Evolutionary conservation across 2,888 invertebrate species (phyloP).

Genomic region (Alcis repandata): DNA sequence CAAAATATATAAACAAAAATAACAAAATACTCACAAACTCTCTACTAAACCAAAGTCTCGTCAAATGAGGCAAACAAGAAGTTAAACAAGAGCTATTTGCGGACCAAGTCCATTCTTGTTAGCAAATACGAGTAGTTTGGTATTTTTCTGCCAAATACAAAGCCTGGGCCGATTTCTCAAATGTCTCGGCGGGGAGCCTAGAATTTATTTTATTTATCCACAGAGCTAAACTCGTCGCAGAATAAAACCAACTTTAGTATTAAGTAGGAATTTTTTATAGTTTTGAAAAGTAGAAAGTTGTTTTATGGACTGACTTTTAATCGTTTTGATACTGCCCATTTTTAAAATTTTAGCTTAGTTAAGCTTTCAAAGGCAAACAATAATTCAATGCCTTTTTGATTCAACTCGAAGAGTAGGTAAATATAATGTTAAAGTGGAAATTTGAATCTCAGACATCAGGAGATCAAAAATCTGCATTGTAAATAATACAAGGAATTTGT

Average conservation of each 20-base stretch:
- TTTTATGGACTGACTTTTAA: background rate
- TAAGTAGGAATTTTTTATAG: background rate
- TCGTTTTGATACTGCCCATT: background rate
- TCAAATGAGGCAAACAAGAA: constrained; percentile 19
- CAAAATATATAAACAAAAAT: background rate
- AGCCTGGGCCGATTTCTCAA: constrained; percentile 28
- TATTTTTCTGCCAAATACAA: constrained; percentile 31
- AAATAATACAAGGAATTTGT: too few species aligned
- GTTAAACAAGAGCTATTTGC: constrained; percentile 31
- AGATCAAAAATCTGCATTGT: too few species aligned
- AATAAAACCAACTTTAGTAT: constrained; percentile 15
- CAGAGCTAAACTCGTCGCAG: constrained; percentile 22
- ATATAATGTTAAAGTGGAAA: too few species aligned
- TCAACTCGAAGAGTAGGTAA: too few species aligned
- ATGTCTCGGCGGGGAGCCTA: constrained; percentile 29
- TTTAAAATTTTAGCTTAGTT: background rate
- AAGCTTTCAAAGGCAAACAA: too few species aligned
- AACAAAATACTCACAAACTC: background rate
- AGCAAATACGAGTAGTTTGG: constrained; percentile 25
- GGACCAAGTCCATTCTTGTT: constrained; percentile 30
- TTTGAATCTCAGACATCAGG: too few species aligned
- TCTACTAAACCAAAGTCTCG: constrained; percentile 10
- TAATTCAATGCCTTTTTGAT: too few species aligned
- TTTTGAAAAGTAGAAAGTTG: background rate
- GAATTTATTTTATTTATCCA: constrained; percentile 36